phyloP scores from a whole-genome alignment of 2,113 vertebrate species.

The Oreocharis arfaki region DNA sequence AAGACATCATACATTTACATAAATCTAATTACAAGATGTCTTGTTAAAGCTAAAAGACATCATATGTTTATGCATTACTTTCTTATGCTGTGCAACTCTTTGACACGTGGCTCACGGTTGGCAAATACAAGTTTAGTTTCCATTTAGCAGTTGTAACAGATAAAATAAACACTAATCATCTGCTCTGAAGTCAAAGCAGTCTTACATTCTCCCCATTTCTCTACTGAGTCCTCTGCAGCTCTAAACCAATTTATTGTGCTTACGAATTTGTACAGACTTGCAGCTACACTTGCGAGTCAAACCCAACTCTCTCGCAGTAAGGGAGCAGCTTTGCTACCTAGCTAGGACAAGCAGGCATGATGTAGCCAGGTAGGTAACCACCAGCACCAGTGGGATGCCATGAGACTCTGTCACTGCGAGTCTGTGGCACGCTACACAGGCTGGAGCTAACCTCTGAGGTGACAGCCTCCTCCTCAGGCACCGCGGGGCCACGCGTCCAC shows the following conservation, averaged over 20 bases:
- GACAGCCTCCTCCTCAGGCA: background rate
- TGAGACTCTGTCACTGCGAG: rapidly evolving
- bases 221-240: background rate
- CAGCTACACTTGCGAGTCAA: background rate
- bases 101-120: background rate
- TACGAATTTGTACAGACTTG: background rate
- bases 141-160: background rate
- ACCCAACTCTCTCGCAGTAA: background rate
- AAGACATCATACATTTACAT: constrained; percentile 45
- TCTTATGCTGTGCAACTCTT: background rate
- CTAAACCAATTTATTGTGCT: background rate
- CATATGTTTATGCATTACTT: background rate
- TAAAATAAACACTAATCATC: background rate
- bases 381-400: rapidly evolving
- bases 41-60: constrained; percentile 22
- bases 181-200: background rate
- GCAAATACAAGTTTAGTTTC: background rate
- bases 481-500: rapidly evolving
- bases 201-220: background rate
- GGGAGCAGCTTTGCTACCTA: background rate
- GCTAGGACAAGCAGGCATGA: background rate
- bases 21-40: constrained; percentile 46
- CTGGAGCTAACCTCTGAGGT: background rate
- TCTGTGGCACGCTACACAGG: background rate
- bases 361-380: background rate